phyloP scores from a whole-genome alignment of 2,888 invertebrate genomes.

The Saturnia japonica region DNA sequence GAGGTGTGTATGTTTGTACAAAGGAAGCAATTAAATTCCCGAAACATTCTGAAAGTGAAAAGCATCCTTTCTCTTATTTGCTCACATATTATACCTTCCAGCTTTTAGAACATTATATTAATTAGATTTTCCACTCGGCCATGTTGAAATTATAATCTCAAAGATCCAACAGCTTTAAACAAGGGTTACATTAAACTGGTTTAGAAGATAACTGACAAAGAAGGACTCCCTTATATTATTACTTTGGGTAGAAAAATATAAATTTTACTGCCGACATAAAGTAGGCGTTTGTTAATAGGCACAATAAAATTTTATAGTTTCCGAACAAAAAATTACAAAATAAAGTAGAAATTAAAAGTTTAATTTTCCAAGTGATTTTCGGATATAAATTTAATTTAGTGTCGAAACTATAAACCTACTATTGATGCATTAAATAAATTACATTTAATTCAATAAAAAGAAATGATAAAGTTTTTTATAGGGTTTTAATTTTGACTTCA shows the following conservation, averaged over 20 bases:
- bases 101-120: slow-evolving; percentile 42
- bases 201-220: neutral
- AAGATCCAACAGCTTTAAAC: slow-evolving; percentile 25
- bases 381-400: neutral
- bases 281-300: slow-evolving; percentile 5
- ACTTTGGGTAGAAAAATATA: slow-evolving; percentile 5
- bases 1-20: slow-evolving; percentile 35
- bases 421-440: neutral
- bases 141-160: slow-evolving; percentile 51
- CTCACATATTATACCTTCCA: slow-evolving; percentile 28
- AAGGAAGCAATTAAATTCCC: slow-evolving; percentile 53
- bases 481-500: too few relatives aligned
- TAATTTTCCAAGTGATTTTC: neutral
- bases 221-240: slow-evolving; percentile 1
- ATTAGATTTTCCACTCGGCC: slow-evolving; percentile 65
- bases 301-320: slow-evolving; percentile 3
- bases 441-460: neutral
- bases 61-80: slow-evolving; percentile 42
- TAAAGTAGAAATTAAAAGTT: neutral
- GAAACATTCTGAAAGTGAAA: slow-evolving; percentile 44
- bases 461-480: neutral
- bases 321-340: slow-evolving; percentile 10
- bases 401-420: neutral
- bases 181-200: slow-evolving; percentile 20
- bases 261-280: slow-evolving; percentile 5